These are phyloP conservation scores for Falco punctatus DNA, from an alignment of 2,113 vertebrate genomes.

Conservation along the genomic window DNA sequence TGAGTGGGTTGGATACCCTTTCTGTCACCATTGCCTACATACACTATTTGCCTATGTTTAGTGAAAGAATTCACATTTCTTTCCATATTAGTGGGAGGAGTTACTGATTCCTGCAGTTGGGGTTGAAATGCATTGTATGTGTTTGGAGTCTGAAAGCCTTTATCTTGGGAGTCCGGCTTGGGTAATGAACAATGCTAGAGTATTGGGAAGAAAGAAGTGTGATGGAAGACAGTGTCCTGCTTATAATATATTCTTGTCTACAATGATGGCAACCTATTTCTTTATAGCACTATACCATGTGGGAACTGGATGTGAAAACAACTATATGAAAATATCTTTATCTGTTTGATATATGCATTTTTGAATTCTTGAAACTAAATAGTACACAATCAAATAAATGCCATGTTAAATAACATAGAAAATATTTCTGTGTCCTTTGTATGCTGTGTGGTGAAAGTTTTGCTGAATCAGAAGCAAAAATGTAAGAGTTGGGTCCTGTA, in stretches of 20 bases:
- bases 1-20: background rate
- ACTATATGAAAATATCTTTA: background rate
- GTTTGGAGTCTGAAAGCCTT: background rate
- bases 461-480: slow-evolving; percentile 51
- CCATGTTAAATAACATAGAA: background rate
- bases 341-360: background rate
- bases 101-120: background rate
- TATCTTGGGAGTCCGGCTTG: background rate
- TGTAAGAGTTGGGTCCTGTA: slow-evolving; percentile 18
- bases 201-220: background rate
- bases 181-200: background rate
- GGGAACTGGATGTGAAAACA: background rate
- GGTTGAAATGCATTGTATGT: background rate
- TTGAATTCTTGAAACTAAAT: background rate
- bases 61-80: background rate
- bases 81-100: background rate
- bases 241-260: background rate
- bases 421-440: background rate
- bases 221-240: background rate
- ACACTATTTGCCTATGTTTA: accelerated
- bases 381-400: background rate
- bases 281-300: background rate
- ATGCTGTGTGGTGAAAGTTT: background rate
- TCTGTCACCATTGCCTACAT: background rate
- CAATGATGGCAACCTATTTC: background rate